phyloP scores from a whole-genome alignment of 2,888 invertebrate species.

The Cephus runcator region DNA sequence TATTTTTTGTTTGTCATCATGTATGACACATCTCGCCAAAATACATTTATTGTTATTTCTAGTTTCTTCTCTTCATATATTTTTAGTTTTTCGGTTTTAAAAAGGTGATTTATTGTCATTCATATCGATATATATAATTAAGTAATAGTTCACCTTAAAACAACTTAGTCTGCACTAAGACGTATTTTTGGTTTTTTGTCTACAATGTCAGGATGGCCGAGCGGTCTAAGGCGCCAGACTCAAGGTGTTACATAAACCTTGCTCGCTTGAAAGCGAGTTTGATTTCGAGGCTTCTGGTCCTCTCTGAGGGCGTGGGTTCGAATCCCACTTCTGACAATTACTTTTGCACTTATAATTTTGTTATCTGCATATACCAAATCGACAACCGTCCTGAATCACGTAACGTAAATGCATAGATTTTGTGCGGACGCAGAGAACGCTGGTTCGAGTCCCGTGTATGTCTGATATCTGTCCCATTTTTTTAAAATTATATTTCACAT shows the following conservation, averaged over 20 bases:
- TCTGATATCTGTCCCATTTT: background rate
- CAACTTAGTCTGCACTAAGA: too few relatives aligned
- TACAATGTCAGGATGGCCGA: slow-evolving; percentile 69
- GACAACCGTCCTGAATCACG: background rate
- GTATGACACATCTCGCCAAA: background rate
- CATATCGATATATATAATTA: too few relatives aligned
- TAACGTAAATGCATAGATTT: background rate
- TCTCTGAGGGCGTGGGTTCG: slow-evolving; percentile 72
- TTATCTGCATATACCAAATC: background rate
- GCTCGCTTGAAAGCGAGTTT: background rate
- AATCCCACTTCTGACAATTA: slow-evolving; percentile 72
- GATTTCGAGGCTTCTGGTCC: slow-evolving; percentile 3
- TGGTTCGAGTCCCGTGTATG: background rate
- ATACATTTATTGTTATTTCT: background rate
- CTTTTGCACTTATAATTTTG: background rate
- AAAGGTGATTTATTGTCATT: too few relatives aligned
- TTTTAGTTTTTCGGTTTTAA: too few relatives aligned
- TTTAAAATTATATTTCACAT: background rate
- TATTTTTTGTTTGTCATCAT: too few relatives aligned
- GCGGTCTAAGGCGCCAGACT: slow-evolving; percentile 74
- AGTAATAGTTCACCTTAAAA: too few relatives aligned
- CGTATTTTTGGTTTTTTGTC: too few relatives aligned
- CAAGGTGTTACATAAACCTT: slow-evolving; percentile 58
- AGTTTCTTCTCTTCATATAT: slow-evolving; percentile 7
- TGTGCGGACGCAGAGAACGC: background rate